Evolutionary conservation across 2,113 vertebrate species (phyloP).

Genomic region (Aspiorhynchus laticeps): DNA sequence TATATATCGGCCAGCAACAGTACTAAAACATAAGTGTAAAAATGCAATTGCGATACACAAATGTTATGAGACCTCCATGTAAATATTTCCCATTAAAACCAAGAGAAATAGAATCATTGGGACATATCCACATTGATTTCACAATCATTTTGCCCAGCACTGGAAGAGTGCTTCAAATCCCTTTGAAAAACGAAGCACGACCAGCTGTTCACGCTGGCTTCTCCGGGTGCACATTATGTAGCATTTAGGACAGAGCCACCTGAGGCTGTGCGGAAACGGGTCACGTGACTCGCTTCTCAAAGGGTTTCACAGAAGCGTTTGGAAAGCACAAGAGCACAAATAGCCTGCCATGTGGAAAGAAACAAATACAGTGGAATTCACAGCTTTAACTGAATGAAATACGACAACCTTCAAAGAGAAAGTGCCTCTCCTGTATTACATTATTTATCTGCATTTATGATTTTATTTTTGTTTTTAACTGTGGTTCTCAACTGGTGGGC

Average conservation of each 20-base stretch:
- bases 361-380: conserved; percentile 65
- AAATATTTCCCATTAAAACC: not conserved
- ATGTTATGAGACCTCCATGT: not conserved
- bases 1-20: not conserved
- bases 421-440: not conserved
- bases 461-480: not conserved
- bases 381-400: conserved; percentile 80
- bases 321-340: conserved; percentile 67
- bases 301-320: conserved; percentile 65
- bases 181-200: conserved; percentile 77
- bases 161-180: conserved; percentile 64
- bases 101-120: not conserved
- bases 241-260: conserved; percentile 58
- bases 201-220: conserved; percentile 43
- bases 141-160: conserved; percentile 57
- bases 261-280: conserved; percentile 55
- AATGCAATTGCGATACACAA: not conserved
- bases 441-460: too few relatives aligned
- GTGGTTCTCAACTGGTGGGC: conserved; percentile 25
- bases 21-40: not conserved
- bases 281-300: conserved; percentile 68
- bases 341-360: conserved; percentile 57
- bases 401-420: conserved; percentile 67
- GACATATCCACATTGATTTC: not conserved
- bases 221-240: conserved; percentile 55